Evolutionary conservation across 1,140 invertebrate genomes (phyloP).

Genomic region (Glossosoma conforme): DNA sequence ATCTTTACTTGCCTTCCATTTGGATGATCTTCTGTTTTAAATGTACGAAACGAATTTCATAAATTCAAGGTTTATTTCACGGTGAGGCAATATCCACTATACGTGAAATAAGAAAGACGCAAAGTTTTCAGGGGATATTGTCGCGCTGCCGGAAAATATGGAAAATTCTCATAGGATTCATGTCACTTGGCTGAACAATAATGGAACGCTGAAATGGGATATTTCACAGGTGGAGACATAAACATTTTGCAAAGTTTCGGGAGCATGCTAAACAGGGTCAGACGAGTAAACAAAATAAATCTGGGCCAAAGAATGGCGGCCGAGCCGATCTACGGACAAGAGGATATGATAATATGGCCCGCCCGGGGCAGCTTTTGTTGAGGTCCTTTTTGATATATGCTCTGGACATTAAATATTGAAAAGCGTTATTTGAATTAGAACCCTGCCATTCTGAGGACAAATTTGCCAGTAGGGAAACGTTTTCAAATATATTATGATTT

Average conservation of each 20-base stretch:
- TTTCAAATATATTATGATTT: too few species aligned
- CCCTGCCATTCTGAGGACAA: too few species aligned
- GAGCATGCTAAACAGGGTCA: slow-evolving; percentile 3
- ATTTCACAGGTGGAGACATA: slow-evolving; percentile 5
- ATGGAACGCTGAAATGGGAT: slow-evolving; percentile 7
- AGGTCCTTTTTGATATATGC: too few species aligned
- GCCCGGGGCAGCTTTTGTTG: not conserved
- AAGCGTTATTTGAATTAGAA: too few species aligned
- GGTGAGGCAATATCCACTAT: slow-evolving; percentile 16
- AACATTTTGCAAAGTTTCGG: not conserved
- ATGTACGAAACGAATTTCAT: slow-evolving; percentile 10
- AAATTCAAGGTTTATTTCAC: slow-evolving; percentile 9
- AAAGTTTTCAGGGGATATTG: slow-evolving; percentile 12
- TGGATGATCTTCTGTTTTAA: too few species aligned
- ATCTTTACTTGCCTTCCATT: too few species aligned
- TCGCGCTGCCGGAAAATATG: slow-evolving; percentile 5
- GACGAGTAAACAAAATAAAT: slow-evolving; percentile 1
- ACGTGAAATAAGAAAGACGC: slow-evolving; percentile 15
- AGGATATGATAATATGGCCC: not conserved
- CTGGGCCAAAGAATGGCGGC: slow-evolving; percentile 1
- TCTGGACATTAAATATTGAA: too few species aligned
- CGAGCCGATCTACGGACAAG: too few species aligned
- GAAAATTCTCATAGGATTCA: slow-evolving; percentile 18
- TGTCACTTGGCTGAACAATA: slow-evolving; percentile 20
- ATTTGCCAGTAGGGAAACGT: too few species aligned